phyloP scores from a whole-genome alignment of 2,797 vertebrate genomes.

The Corythornis leucogaster region DNA sequence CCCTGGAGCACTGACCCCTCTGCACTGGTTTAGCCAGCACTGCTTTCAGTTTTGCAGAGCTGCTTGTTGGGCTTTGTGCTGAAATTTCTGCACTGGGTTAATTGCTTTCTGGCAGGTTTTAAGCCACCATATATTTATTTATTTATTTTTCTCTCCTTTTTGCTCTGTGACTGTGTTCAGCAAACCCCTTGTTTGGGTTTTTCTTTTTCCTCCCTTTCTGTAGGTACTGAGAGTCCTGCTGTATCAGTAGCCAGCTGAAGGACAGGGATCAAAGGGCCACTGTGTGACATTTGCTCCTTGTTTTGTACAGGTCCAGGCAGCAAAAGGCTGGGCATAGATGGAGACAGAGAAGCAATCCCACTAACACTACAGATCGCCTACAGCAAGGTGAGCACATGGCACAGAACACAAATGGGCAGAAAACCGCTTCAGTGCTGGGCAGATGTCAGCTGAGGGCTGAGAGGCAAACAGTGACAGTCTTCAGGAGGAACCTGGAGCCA shows the following conservation, averaged over 20 bases:
- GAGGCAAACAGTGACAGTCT: not conserved
- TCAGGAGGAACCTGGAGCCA: not conserved
- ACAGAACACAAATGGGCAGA: not conserved
- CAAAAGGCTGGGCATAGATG: conserved; percentile 95
- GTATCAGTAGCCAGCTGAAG: not conserved
- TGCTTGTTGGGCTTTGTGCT: not conserved
- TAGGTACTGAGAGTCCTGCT: not conserved
- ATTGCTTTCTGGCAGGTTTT: conserved; percentile 2
- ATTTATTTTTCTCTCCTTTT: not conserved
- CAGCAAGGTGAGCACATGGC: conserved; percentile 83
- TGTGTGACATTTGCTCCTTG: not conserved
- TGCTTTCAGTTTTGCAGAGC: not conserved
- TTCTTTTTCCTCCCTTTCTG: not conserved
- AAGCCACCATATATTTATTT: not conserved
- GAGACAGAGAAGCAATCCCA: conserved; percentile 94
- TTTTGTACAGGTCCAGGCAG: conserved; percentile 87
- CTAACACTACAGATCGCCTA: conserved; percentile 91
- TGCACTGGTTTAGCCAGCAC: not conserved
- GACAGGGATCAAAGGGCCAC: not conserved
- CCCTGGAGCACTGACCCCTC: not conserved
- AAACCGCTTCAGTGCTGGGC: not conserved
- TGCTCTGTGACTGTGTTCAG: not conserved
- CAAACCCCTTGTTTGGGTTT: not conserved
- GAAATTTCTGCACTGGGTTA: not conserved
- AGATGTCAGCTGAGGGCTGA: not conserved